phyloP scores from a whole-genome alignment of 2,888 invertebrate species.

The Ecliptopera silaceata region DNA sequence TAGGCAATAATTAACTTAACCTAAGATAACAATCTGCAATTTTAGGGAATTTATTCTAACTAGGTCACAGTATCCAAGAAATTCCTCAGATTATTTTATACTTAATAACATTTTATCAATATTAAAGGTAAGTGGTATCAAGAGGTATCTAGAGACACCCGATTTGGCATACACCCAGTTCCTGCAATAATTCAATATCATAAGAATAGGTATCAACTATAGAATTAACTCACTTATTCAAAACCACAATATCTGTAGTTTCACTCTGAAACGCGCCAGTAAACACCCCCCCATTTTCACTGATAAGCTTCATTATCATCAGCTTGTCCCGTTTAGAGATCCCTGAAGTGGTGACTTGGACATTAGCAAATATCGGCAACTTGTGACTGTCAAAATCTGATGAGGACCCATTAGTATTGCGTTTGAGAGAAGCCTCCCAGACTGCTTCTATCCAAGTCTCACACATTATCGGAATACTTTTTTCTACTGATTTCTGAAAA shows the following conservation, averaged over 20 bases:
- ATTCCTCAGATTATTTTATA: no score
- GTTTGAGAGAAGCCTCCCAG: constrained; percentile 87
- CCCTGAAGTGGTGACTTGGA: constrained; percentile 91
- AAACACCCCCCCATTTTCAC: constrained; percentile 87
- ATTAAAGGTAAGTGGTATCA: no score
- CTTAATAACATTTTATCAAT: no score
- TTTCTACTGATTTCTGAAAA: constrained; percentile 85
- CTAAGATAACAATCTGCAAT: no score
- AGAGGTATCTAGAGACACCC: no score
- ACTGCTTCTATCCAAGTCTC: constrained; percentile 91
- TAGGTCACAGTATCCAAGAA: no score
- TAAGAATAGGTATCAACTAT: no score
- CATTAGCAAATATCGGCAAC: constrained; percentile 88
- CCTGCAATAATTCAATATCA: no score
- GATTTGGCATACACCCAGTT: no score
- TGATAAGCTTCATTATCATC: constrained; percentile 86
- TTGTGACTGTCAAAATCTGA: constrained; percentile 83
- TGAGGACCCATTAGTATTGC: constrained; percentile 85
- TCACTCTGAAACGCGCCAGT: constrained; percentile 78
- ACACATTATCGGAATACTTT: constrained; percentile 88
- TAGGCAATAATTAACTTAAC: no score
- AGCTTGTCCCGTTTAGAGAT: constrained; percentile 85
- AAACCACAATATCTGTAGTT: constrained; percentile 81
- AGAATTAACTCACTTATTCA: constrained; percentile 76
- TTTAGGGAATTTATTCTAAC: no score